A percentile compares a stretch with the other conserved stretches of the same genome.
These are phyloP conservation scores for Batillaria attramentaria DNA, from an alignment of 1,140 invertebrate genomes.

Conservation along the genomic window DNA sequence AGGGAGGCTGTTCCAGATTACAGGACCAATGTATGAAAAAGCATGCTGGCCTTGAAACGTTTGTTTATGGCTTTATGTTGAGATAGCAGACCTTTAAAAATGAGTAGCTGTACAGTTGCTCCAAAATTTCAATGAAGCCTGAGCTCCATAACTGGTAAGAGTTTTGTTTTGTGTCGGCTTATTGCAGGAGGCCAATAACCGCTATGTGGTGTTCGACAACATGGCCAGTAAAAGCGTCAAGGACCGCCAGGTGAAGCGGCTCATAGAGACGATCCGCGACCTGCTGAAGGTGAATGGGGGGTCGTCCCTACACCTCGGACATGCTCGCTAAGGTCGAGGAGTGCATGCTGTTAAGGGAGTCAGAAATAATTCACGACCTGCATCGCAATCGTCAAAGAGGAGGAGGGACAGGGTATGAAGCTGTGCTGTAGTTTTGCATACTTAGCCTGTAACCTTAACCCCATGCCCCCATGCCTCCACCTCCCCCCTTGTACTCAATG, in stretches of 20 bases:
- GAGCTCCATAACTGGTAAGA: too few relatives aligned
- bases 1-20: too few relatives aligned
- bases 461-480: too few relatives aligned
- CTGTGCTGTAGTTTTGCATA: neutral
- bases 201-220: slow-evolving; percentile 30
- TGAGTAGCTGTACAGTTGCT: neutral
- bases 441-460: neutral
- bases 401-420: neutral
- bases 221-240: neutral
- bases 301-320: slow-evolving; percentile 10
- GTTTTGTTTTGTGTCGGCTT: too few relatives aligned
- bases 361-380: neutral
- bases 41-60: too few relatives aligned
- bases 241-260: slow-evolving; percentile 8
- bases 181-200: slow-evolving; percentile 9
- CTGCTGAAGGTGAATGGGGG: slow-evolving; percentile 20
- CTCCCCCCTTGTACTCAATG: too few relatives aligned
- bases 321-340: slow-evolving; percentile 17
- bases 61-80: too few relatives aligned
- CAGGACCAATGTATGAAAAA: too few relatives aligned
- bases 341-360: slow-evolving; percentile 1
- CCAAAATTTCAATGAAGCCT: too few relatives aligned
- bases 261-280: neutral
- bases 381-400: neutral
- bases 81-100: neutral